phyloP scores from a whole-genome alignment of 2,888 invertebrate species.

The Zelleria hepariella region DNA sequence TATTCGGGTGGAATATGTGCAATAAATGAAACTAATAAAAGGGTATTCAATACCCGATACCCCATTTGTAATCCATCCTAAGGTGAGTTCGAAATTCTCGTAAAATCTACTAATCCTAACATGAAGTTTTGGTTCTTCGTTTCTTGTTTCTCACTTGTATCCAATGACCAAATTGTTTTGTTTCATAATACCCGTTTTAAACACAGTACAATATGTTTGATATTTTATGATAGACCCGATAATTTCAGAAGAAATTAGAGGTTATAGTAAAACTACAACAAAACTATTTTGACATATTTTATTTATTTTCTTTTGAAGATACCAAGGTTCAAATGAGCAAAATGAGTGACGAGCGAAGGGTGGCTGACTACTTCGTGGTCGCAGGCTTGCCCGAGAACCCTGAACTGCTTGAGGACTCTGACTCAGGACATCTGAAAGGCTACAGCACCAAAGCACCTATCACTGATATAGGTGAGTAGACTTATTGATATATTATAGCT shows the following conservation, averaged over 20 bases:
- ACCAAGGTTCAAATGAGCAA: neutral
- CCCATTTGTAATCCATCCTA: neutral
- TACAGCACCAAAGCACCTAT: conserved; percentile 92
- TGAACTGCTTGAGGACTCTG: conserved; percentile 83
- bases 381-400: conserved; percentile 92
- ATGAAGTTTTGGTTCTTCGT: neutral
- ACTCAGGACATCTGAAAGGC: conserved; percentile 85
- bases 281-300: neutral
- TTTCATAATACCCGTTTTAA: neutral
- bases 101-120: neutral
- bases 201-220: too few relatives aligned
- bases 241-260: neutral
- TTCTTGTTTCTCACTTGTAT: neutral
- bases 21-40: neutral
- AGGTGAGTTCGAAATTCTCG: neutral
- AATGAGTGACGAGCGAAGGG: conserved; percentile 86
- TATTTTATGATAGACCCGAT: too few relatives aligned
- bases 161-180: neutral
- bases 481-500: neutral
- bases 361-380: conserved; percentile 98
- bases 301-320: neutral
- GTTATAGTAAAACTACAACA: neutral
- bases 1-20: neutral
- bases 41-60: neutral
- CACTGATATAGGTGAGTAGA: conserved; percentile 85